Evolutionary conservation across 30 jellyfish, hydroid and myxozoan genomes (phyloP), one percentile per base, ranked within the genome.

Genomic region (Aurelia coerulea): DNA sequence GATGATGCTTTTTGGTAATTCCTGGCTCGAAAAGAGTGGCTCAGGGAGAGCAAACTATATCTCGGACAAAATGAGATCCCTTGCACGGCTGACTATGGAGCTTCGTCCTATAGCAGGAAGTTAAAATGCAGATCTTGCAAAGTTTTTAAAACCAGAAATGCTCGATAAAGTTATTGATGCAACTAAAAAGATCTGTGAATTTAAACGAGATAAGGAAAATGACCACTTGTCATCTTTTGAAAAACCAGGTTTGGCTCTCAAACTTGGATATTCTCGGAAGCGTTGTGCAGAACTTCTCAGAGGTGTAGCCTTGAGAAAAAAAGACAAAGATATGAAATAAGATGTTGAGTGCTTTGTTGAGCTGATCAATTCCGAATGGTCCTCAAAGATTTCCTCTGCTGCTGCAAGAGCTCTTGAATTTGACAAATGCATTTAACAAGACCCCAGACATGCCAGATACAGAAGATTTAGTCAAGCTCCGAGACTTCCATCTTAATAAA

Each of bases 41-140:
- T 37, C 72, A 64, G 67, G 49, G 60, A 85, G 65, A 56, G 68
- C 80, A 68, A 63, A 67, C 59, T 50, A 59, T 58, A 74, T 70
- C 41, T 29, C 80, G 52, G 79, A 83, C 56, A 71, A 73, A 51
- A 85, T 85, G 95, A 60, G 91, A 64, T 59, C 79, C 60, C 78
- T 88, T 4, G 87, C 96, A 53, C 58, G 92, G 32, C 81, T 88
- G 19, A 64, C 80, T 32, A 66, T 78, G 51, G 59, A 79, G 59
- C n/a, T 88, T n/a, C 31, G 91, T 29, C 76, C 66, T 19, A 12
- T 39, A 13, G 14, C 79, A 19, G 42, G 42, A 46, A 41, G 58
- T 1, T 73, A 59, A 31, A 10, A 50, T 41, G 74, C 80, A 23
- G 78, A 75, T 34, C 49, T 83, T 66, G 46, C 73, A 3, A 79